Conservation (phyloP, 2,797 vertebrate species). For the Sebastes itinus region DNA sequence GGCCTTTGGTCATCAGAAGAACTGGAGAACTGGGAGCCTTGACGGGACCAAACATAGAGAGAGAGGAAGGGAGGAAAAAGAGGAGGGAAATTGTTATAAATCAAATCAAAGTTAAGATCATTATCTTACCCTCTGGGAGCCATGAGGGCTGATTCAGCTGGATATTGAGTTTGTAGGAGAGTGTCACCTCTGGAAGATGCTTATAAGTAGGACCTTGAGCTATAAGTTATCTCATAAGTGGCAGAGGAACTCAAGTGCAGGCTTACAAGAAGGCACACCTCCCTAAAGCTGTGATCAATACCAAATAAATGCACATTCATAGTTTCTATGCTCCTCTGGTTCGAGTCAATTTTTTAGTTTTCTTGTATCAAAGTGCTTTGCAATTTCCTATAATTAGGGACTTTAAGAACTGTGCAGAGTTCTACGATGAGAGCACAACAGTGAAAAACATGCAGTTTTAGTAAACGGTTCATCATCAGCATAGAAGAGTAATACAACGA, state of each 20-base stretch:
- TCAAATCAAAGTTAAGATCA: constrained; percentile 21
- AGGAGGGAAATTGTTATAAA: constrained; percentile 8
- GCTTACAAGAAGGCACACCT: not conserved
- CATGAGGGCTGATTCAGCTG: not conserved
- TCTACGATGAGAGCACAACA: not conserved
- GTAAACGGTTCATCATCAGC: not conserved
- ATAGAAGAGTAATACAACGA: not conserved
- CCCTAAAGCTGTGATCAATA: constrained; percentile 4
- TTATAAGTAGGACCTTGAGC: not conserved
- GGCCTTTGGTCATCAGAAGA: constrained; percentile 67
- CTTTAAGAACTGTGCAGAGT: not conserved
- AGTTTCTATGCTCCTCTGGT: not conserved
- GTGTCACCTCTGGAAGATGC: not conserved
- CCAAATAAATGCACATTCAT: constrained; percentile 10
- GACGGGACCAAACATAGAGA: constrained; percentile 7
- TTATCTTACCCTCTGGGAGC: not conserved
- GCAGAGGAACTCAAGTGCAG: not conserved
- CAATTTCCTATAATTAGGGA: not conserved
- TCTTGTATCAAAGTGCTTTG: not conserved
- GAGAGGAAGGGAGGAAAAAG: constrained; percentile 19
- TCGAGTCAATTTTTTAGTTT: not conserved
- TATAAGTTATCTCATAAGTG: not conserved
- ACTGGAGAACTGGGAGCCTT: constrained; percentile 43
- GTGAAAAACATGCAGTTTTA: not conserved
- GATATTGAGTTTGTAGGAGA: constrained; percentile 1